Conservation (phyloP, 2,888 invertebrate species). For the Conchocele bisecta region DNA sequence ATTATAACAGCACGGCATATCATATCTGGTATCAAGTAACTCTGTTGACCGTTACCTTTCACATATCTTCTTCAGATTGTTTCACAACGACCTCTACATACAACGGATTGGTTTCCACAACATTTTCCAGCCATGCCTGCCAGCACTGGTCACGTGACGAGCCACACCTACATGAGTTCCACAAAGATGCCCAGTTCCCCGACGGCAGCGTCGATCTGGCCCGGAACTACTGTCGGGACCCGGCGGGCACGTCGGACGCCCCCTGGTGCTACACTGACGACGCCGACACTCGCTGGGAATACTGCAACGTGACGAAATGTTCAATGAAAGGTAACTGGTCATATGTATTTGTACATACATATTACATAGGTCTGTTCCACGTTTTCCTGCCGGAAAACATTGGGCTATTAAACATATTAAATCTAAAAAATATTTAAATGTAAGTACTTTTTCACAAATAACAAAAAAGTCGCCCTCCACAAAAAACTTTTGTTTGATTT, state of each 20-base stretch:
- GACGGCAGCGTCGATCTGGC: constrained; percentile 36
- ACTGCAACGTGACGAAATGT: constrained; percentile 50
- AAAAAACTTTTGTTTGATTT: too few species aligned
- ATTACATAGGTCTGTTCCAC: too few species aligned
- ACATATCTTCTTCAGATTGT: constrained; percentile 19
- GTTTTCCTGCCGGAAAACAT: background rate
- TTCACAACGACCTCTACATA: constrained; percentile 1
- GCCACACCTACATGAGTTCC: constrained; percentile 45
- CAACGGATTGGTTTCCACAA: constrained; percentile 18
- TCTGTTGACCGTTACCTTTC: too few species aligned
- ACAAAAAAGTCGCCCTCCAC: too few species aligned
- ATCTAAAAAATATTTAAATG: background rate
- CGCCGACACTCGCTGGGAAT: constrained; percentile 45
- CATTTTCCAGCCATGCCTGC: constrained; percentile 33
- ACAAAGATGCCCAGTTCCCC: constrained; percentile 37
- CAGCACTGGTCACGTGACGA: constrained; percentile 35
- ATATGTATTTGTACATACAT: too few species aligned
- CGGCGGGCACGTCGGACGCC: constrained; percentile 24
- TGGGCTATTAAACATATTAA: background rate
- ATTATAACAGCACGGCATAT: too few species aligned
- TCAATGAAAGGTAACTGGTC: constrained; percentile 20
- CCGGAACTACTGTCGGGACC: constrained; percentile 41
- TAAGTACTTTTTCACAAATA: background rate
- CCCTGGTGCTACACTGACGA: constrained; percentile 54
- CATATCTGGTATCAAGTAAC: too few species aligned